Evolutionary conservation across 2,888 invertebrate genomes (phyloP), one percentile per base, ranked within the genome.

Genomic region (Polyommatus icarus): DNA sequence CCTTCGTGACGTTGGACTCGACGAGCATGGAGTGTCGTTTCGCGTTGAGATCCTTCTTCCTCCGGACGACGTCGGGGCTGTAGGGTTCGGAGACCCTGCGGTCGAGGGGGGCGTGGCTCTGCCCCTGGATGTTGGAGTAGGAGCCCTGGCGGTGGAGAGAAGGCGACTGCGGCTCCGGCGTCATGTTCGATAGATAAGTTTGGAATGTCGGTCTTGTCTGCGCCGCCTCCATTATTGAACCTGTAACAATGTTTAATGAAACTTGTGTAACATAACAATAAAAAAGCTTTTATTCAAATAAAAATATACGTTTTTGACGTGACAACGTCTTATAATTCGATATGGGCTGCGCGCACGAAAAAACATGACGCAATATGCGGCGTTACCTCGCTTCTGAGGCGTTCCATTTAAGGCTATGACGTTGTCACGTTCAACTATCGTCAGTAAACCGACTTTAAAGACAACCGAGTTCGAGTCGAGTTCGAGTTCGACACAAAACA

Each of bases 181-280:
- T 86, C 78, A 87, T 78, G 80, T 87, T 91, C 6, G 94, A 92
- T 7, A 94, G 85, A 84, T 94, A 94, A 0, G 94, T 94, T 84
- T 94, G 94, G 89, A 94, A 94, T 40, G 94, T 90, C 15, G 94
- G 94, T 77, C 93, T 85, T 82, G 96, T 96, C 84, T 96, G 96
- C 15, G 96, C 95, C 6, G 96, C 96, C 84, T 96, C 96, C 91
- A 96, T 96, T 84, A 96, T 96, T 54, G 96, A 96, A 83, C 95
- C 96, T 88, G 79, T 36, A 18, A 50, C 7, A 76, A 29, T 46
- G 10, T 46, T 46, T 46, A 46, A 46, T 46, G 8, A 46, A 50
- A 50, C 15, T 1, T 50, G 50, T 50, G 12, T n/a, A n/a, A n/a
- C n/a, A n/a, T n/a, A n/a, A n/a, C 6, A 50, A 3, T 50, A 50